phyloP scores from a whole-genome alignment of 2,888 invertebrate species.

The Caenorhabditis auriculariae region DNA sequence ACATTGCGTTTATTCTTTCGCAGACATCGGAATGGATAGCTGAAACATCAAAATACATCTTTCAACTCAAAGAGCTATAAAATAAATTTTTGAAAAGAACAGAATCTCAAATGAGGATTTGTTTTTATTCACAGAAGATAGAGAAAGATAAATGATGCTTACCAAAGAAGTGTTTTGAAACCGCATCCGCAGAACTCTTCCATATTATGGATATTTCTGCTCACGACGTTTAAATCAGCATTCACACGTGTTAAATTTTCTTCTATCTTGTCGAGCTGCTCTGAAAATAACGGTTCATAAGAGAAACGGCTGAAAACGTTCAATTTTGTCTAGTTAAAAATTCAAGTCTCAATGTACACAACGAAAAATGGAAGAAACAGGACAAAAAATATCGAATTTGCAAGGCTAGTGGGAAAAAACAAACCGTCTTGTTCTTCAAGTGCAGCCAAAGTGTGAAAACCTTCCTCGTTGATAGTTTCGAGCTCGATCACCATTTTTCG shows the following conservation, averaged over 20 bases:
- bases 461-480: slow-evolving; percentile 38
- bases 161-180: slow-evolving; percentile 24
- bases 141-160: slow-evolving; percentile 18
- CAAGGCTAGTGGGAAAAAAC: too few species aligned
- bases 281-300: slow-evolving; percentile 15
- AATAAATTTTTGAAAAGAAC: too few species aligned
- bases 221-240: slow-evolving; percentile 29
- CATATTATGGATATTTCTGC: slow-evolving; percentile 32
- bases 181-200: slow-evolving; percentile 14
- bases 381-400: too few species aligned
- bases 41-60: slow-evolving; percentile 20
- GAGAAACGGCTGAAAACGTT: too few species aligned
- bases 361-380: background rate
- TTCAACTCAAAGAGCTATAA: too few species aligned
- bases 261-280: slow-evolving; percentile 43
- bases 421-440: slow-evolving; percentile 46
- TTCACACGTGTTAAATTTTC: slow-evolving; percentile 29
- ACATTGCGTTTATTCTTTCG: slow-evolving; percentile 25
- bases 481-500: slow-evolving; percentile 29
- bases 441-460: slow-evolving; percentile 31
- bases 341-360: too few species aligned
- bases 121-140: slow-evolving; percentile 12
- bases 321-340: too few species aligned
- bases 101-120: too few species aligned
- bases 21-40: slow-evolving; percentile 28